Base-by-base conservation (phyloP, 2,113 vertebrate genomes). In the Colinus virginianus region DNA sequence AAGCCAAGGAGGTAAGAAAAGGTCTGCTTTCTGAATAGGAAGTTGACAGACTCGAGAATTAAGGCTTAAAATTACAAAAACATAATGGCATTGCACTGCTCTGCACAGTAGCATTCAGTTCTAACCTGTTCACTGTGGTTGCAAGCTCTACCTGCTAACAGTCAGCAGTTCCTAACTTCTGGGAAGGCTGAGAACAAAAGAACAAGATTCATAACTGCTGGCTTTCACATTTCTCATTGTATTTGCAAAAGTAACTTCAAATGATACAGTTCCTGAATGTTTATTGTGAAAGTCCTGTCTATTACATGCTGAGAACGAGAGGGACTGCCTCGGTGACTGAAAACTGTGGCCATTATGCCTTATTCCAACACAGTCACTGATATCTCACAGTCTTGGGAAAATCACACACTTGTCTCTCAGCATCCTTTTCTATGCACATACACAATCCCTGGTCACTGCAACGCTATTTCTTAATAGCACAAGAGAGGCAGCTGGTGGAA, bases 361-460 rank as follows among this genome's bases (percentile, higher is more conserved):
- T 69, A 0, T 49, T 80, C 59, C 71, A 83, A 2, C 13, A 75
- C 7, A 7, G 32, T 46, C 80, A 28, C 30, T 6, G 16, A 8
- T 5, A 42, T 21, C 32, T 71, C 3, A 0, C n/a, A 82, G 67
- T 17, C 58, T 10, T 7, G 28, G 56, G 34, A 81, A 51, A 81
- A 58, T 5, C 2, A 1, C 17, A 4, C 8, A 2, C 8, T 59
- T 74, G 22, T 20, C 42, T 55, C 78, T 79, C 62, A 0, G 0
- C 14, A 28, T 20, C 59, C 30, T 63, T 28, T 40, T 79, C 40
- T 36, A 15, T 2, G 10, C 26, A 26, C 9, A 23, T 9, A 26
- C 18, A 18, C 12, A 13, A 74, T 14, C 25, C 26, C 71, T 13
- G 12, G 10, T 42, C 49, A 34, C 25, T 14, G 21, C 6, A 51